These are phyloP conservation scores for Diadophis punctatus DNA, from an alignment of 2,113 vertebrate species.

Conservation along the genomic window DNA sequence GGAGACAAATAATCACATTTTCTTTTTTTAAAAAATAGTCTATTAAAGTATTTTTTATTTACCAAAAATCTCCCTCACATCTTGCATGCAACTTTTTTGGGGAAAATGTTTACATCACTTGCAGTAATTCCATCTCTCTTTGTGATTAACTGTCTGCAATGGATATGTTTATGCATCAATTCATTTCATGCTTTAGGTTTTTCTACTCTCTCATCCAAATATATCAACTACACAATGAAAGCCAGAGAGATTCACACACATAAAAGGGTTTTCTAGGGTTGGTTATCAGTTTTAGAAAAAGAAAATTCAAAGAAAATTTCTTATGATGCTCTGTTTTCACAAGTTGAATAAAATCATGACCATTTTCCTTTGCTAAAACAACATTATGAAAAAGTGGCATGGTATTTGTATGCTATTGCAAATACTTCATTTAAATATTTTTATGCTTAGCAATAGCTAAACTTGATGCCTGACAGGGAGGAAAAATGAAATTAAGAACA, in stretches of 20 bases:
- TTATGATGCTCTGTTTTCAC: neutral
- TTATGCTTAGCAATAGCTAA: neutral
- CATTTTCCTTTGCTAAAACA: neutral
- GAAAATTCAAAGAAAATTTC: neutral
- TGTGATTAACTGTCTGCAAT: neutral
- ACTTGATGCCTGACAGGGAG: neutral
- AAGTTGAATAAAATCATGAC: neutral
- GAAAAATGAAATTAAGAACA: neutral
- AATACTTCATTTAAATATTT: neutral
- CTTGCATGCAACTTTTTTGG: slow-evolving; percentile 30
- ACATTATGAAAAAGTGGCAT: neutral
- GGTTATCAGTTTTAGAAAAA: neutral
- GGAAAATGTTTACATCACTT: slow-evolving; percentile 12
- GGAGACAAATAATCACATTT: slow-evolving; percentile 22
- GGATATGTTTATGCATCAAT: neutral
- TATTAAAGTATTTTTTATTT: slow-evolving; percentile 44
- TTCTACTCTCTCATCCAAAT: neutral
- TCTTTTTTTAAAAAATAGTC: slow-evolving; percentile 13
- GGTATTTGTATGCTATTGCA: neutral
- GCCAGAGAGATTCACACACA: neutral
- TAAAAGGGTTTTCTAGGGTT: neutral
- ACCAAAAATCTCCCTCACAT: slow-evolving; percentile 19
- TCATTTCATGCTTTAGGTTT: neutral
- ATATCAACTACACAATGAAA: neutral
- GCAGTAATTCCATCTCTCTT: slow-evolving; percentile 3